These are phyloP conservation scores for Diadegma fenestrale DNA, from an alignment of 2,888 invertebrate species.

Conservation along the genomic window DNA sequence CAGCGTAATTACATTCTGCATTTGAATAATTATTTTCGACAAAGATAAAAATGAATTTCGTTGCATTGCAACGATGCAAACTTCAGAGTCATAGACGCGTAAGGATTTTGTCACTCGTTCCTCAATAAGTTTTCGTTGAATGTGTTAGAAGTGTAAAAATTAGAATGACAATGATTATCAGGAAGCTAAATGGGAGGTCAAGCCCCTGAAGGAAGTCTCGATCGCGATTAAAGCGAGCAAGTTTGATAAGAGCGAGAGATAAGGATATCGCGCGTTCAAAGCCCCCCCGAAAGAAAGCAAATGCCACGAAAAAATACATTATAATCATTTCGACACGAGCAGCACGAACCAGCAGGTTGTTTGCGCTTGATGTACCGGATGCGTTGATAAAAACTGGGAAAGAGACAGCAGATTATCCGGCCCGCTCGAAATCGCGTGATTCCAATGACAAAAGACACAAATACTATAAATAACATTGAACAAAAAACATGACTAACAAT, in stretches of 20 bases:
- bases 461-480: background rate
- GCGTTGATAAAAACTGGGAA: constrained; percentile 33
- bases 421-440: background rate
- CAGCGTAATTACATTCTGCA: no score
- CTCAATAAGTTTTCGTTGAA: no score
- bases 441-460: background rate
- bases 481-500: background rate
- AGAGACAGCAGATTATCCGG: constrained; percentile 36
- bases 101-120: no score
- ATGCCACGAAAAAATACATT: background rate
- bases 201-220: constrained; percentile 1
- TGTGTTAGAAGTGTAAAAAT: background rate
- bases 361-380: constrained; percentile 32
- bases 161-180: background rate
- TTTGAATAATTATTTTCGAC: no score
- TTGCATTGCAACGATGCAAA: no score
- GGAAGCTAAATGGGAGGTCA: background rate
- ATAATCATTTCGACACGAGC: background rate
- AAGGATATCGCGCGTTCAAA: background rate
- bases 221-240: constrained; percentile 3
- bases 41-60: no score
- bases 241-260: background rate
- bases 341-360: background rate
- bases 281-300: constrained; percentile 9
- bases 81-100: no score